Base-by-base conservation (phyloP, 2,113 vertebrate genomes). In the Passer domesticus region DNA sequence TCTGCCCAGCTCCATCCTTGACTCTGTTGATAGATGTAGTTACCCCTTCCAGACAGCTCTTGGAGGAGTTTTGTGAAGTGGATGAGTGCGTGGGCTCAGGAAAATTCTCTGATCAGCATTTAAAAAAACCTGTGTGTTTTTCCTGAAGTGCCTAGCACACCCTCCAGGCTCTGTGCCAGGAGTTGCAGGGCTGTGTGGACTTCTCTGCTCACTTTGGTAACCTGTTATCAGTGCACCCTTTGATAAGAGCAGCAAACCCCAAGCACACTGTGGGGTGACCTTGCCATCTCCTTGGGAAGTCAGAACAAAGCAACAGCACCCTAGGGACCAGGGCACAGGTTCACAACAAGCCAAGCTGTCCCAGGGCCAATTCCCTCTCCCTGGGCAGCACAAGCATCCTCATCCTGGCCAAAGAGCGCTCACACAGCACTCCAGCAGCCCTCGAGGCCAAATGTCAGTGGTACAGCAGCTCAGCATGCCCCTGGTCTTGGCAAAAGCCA, bases 211-310 rank as follows among this genome's bases (percentile, higher is more conserved):
- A 31, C 41, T 21, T 73, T 28, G 41, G 30, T 50, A 86, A 59
- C 41, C 56, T 74, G 55, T n/a, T 95, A 94, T 92, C 95, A 3
- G 53, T 46, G 13, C 15, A 35, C 35, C 5, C 9, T 87, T 74
- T 49, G 96, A 96, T 93, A 94, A 90, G 39, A 81, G 23, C 0
- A 0, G 43, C 47, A 90, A 93, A 83, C n/a, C 25, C 24, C 41
- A 83, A 44, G 44, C 3, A 0, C 41, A 3, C 35, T 60, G 44
- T 30, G 7, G 3, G 7, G 62, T 84, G 94, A 95, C 95, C 46
- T 97, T 97, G 91, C 22, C 6, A 1, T 79, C 77, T 94, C 94
- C 95, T 95, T 95, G 87, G 37, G 39, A 87, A 76, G 23, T n/a
- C 62, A 84, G 66, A 92, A 41, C 52, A 89, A 89, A 89, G 77